Base-by-base conservation (phyloP, 2,888 invertebrate species). In the Deladenus siricidicola region DNA sequence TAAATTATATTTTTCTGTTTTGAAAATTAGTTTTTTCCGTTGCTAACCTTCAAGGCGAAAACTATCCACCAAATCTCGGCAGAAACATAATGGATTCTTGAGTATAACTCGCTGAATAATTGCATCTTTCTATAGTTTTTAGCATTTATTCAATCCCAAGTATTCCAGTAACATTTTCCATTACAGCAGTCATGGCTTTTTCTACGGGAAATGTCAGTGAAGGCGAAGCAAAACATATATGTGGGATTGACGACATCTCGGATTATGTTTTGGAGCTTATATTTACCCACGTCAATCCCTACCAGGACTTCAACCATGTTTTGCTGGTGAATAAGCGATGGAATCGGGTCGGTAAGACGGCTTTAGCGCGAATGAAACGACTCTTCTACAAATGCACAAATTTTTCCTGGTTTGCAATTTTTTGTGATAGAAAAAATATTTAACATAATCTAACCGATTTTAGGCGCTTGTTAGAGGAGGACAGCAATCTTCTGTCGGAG, bases 191-290 rank as follows among this genome's bases (percentile, higher is more conserved):
- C n/a, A n/a, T n/a, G n/a, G n/a, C n/a, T n/a, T n/a, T n/a, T n/a
- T n/a, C n/a, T n/a, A n/a, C n/a, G n/a, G n/a, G n/a, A n/a, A n/a
- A n/a, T n/a, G n/a, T n/a, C n/a, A n/a, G n/a, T n/a, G n/a, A n/a
- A n/a, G n/a, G n/a, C n/a, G n/a, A n/a, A n/a, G n/a, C n/a, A n/a
- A n/a, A n/a, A n/a, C n/a, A n/a, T n/a, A n/a, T n/a, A n/a, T n/a
- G n/a, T n/a, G 39, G 1, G 8, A 81, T 83, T 42, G 71, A 87
- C 78, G 86, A 88, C 80, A 82, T 94, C 67, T 93, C 94, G 45
- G 90, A 91, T 80, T 92, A 93, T 84, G 86, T 94, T 60, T 82
- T 94, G 71, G 92, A 92, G 82, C 90, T 89, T 79, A 89, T 94
- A 79, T 84, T 94, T 68, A 86, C 88, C 70, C 85, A 89, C 79